Conservation (phyloP, 2,888 invertebrate species). For the Hecatera dysodea region DNA sequence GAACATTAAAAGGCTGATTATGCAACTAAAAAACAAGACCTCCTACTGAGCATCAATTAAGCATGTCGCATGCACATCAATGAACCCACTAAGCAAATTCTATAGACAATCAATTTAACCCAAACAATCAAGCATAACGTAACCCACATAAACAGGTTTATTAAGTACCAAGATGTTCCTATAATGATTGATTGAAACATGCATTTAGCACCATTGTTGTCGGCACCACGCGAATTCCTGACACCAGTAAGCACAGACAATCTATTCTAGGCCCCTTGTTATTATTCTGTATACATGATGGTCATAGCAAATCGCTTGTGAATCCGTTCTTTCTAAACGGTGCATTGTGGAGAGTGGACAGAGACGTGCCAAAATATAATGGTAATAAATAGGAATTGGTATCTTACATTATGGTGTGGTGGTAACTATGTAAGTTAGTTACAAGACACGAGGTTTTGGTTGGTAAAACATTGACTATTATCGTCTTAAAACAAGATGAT, state of each 20-base stretch:
- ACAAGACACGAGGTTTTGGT: no score
- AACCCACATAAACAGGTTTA: conserved; percentile 42
- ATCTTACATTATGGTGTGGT: no score
- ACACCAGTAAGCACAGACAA: not conserved
- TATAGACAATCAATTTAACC: conserved; percentile 27
- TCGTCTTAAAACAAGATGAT: no score
- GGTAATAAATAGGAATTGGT: not conserved
- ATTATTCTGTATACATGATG: conserved; percentile 49
- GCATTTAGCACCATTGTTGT: conserved; percentile 58
- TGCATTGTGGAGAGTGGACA: conserved; percentile 33
- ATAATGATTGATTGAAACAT: conserved; percentile 41
- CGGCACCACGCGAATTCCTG: conserved; percentile 50
- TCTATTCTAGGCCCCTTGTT: conserved; percentile 28
- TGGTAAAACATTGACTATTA: no score
- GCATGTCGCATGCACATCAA: conserved; percentile 21
- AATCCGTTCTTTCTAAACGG: conserved; percentile 57
- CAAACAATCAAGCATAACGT: conserved; percentile 42
- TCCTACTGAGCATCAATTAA: not conserved
- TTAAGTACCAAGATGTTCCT: conserved; percentile 9
- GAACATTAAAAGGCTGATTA: no score
- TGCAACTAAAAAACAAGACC: not conserved
- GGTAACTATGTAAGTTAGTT: no score
- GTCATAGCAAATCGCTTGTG: conserved; percentile 44
- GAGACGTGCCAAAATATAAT: conserved; percentile 26
- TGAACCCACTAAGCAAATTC: conserved; percentile 8